Base-by-base conservation (phyloP, 2,797 vertebrate genomes). In the Novumbra hubbsi region DNA sequence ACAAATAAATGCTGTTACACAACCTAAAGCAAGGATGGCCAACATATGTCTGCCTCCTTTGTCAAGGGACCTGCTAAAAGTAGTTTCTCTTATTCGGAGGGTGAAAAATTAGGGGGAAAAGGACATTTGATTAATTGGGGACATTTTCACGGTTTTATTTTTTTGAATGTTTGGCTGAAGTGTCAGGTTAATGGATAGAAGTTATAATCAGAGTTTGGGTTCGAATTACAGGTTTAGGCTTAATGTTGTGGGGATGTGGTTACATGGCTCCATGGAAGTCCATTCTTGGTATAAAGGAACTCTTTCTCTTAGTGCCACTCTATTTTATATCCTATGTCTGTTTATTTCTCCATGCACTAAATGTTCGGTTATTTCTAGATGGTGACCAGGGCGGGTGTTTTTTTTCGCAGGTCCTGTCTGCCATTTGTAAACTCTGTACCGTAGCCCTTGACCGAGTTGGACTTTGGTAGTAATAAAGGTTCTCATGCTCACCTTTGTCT, bases 391-490 rank as follows among this genome's bases (percentile, higher is more conserved):
- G 83, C 81, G 82, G 75, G 80, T 77, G 76, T 81, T 88, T 85
- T 88, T 85, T 82, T 78, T 83, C 83, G 74, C 81, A 77, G 81
- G 85, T 87, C 85, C 86, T 81, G 80, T 85, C 88, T 79, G 84
- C 87, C 87, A 83, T 89, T 88, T 89, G 88, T 91, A 88, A 90
- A 82, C 87, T 89, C 80, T 90, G 85, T 93, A 88, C 77, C 76
- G 85, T 92, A 84, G 87, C 88, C 83, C 75, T 89, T 87, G 80
- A 92, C 84, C 83, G 80, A 91, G 82, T 90, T 91, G 89, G 83
- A 90, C 84, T 91, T 91, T 90, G 84, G 90, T 91, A 88, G 86
- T 80, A 84, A 83, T 87, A 85, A 91, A 93, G 89, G 89, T 89
- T 88, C 32, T 34, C 32, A 34, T 88, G 82, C 80, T 85, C 66